phyloP scores from a whole-genome alignment of 2,113 vertebrate genomes.

The Dermatemys mawii region DNA sequence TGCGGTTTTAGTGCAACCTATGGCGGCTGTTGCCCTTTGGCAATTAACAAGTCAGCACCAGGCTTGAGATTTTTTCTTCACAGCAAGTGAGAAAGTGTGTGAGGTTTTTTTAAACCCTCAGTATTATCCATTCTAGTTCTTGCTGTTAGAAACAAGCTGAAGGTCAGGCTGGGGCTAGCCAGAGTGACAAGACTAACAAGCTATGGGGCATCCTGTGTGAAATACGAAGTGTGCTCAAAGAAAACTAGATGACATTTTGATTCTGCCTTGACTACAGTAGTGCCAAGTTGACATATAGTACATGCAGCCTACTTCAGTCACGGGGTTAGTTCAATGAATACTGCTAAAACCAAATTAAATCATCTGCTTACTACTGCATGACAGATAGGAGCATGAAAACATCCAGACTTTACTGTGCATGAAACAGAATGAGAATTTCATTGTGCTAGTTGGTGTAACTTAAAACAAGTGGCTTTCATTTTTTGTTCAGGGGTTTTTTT shows the following conservation, averaged over 20 bases:
- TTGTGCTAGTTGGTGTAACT: rapidly evolving
- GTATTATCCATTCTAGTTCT: not conserved
- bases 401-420: not conserved
- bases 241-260: not conserved
- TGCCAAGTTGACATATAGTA: rapidly evolving
- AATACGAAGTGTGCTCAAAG: not conserved
- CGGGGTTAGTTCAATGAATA: not conserved
- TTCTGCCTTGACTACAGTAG: not conserved
- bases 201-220: not conserved
- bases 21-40: conserved; percentile 49
- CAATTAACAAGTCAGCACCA: conserved; percentile 69
- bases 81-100: not conserved
- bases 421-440: not conserved
- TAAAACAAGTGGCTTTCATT: not conserved
- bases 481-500: not conserved
- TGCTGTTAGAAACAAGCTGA: not conserved
- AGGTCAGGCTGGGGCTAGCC: not conserved
- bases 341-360: not conserved
- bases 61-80: not conserved
- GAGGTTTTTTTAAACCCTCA: not conserved
- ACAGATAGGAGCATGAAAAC: not conserved
- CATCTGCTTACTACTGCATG: rapidly evolving
- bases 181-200: not conserved
- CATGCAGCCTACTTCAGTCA: rapidly evolving
- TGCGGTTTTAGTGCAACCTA: conserved; percentile 60